Evolutionary conservation across 30 jellyfish, hydroid and myxozoan species (phyloP).

Genomic region (Cassiopea xamachana): DNA sequence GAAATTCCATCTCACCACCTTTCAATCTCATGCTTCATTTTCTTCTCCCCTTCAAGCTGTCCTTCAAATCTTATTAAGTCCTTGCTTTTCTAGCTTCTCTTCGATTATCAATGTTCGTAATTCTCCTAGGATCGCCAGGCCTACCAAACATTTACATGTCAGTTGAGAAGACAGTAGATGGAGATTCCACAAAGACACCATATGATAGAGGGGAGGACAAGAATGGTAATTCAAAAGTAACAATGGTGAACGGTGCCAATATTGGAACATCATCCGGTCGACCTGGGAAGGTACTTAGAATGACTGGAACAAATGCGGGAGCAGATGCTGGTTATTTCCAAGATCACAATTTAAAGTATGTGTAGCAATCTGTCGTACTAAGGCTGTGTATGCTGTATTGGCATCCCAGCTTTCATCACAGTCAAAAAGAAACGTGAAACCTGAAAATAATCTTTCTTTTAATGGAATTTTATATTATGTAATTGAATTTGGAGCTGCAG

Average conservation of each 20-base stretch:
- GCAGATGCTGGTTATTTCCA: conserved; percentile 49
- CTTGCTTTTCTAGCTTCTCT: background rate
- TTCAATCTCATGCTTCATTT: too few relatives aligned
- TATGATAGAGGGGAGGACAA: conserved; percentile 50
- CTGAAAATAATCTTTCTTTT: too few relatives aligned
- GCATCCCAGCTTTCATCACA: too few relatives aligned
- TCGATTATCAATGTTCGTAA: background rate
- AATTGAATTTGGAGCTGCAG: too few relatives aligned
- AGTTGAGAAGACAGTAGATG: conserved; percentile 8
- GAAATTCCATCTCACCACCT: too few relatives aligned
- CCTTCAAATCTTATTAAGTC: too few relatives aligned
- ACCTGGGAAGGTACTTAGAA: conserved; percentile 32
- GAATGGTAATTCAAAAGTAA: conserved; percentile 20
- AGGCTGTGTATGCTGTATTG: too few relatives aligned
- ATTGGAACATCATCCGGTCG: conserved; percentile 30
- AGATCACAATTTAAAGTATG: conserved; percentile 28
- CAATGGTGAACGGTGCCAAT: conserved; percentile 30
- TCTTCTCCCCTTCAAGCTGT: too few relatives aligned
- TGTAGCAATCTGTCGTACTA: background rate
- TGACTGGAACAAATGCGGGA: conserved; percentile 64
- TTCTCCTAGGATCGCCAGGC: background rate
- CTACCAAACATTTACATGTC: conserved; percentile 21
- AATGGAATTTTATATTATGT: too few relatives aligned
- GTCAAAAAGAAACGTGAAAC: too few relatives aligned
- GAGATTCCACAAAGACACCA: conserved; percentile 13